Evolutionary conservation across 1,140 invertebrate genomes (phyloP).

Genomic region (Metopolophium dirhodum): DNA sequence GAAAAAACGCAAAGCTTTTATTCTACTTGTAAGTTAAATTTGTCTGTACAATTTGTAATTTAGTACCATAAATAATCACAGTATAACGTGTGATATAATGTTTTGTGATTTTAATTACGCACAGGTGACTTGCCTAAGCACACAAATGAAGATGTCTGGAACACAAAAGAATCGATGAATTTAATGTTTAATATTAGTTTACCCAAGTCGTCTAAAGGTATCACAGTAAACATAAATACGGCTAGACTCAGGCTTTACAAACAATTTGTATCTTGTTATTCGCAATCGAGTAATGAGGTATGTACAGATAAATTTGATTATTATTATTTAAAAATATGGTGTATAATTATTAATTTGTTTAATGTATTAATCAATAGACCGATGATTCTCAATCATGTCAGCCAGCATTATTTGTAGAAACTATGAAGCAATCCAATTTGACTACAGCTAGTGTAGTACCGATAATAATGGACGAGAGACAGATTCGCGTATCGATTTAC

Average conservation of each 20-base stretch:
- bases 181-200: conserved; percentile 67
- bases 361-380: not conserved
- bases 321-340: not conserved
- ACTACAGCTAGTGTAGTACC: not conserved
- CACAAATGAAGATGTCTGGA: conserved; percentile 67
- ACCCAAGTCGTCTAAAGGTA: conserved; percentile 63
- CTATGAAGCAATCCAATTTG: not conserved
- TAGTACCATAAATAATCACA: not conserved
- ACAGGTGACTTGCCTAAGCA: conserved; percentile 67
- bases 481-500: conserved; percentile 42
- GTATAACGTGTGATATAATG: not conserved
- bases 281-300: conserved; percentile 33
- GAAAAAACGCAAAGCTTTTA: conserved; percentile 61
- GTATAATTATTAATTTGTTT: not conserved
- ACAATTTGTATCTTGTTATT: conserved; percentile 19
- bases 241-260: conserved; percentile 59
- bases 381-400: conserved; percentile 6
- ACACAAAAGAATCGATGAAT: conserved; percentile 67
- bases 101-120: not conserved
- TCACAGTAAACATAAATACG: conserved; percentile 63
- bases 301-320: not conserved
- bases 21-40: conserved; percentile 59
- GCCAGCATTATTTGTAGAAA: not conserved
- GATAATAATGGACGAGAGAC: conserved; percentile 18
- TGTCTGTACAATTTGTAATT: not conserved